A percentile compares a stretch with the other conserved stretches of the same genome.
These are phyloP conservation scores for Suncus etruscus DNA, from an alignment of 2,113 vertebrate genomes.

Conservation along the genomic window DNA sequence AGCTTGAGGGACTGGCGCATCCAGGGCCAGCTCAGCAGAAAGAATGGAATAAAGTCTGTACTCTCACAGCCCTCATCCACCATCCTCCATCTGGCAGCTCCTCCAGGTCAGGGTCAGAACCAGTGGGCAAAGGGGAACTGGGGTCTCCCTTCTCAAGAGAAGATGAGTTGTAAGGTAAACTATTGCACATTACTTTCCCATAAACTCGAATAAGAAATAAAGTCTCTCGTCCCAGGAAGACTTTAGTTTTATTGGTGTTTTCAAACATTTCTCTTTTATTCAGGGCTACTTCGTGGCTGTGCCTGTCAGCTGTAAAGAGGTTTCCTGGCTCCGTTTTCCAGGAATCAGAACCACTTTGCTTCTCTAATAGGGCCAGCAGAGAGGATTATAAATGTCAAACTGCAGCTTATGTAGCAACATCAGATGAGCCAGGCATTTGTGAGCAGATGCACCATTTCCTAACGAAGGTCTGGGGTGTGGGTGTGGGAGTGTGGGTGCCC, in stretches of 20 bases:
- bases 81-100: rapidly evolving
- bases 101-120: not conserved
- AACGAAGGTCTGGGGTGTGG: conserved; percentile 61
- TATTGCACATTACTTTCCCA: not conserved
- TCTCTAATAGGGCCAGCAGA: conserved; percentile 81
- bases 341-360: conserved; percentile 84
- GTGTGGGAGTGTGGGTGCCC: too few relatives aligned
- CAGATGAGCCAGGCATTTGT: conserved; percentile 51
- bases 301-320: conserved; percentile 81
- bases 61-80: rapidly evolving
- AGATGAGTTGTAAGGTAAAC: conserved; percentile 45
- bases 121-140: not conserved
- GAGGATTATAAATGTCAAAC: conserved; percentile 83
- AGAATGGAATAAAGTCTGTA: not conserved
- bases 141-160: not conserved
- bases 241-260: conserved; percentile 82
- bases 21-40: not conserved
- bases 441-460: conserved; percentile 68
- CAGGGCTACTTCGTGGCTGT: conserved; percentile 78
- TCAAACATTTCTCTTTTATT: conserved; percentile 82
- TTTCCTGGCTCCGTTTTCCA: conserved; percentile 77
- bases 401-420: conserved; percentile 58
- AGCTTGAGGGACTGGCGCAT: not conserved
- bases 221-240: conserved; percentile 69
- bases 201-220: conserved; percentile 61